These are phyloP conservation scores for Nesogale talazaci DNA, from an alignment of 2,113 vertebrate genomes.

Conservation along the genomic window DNA sequence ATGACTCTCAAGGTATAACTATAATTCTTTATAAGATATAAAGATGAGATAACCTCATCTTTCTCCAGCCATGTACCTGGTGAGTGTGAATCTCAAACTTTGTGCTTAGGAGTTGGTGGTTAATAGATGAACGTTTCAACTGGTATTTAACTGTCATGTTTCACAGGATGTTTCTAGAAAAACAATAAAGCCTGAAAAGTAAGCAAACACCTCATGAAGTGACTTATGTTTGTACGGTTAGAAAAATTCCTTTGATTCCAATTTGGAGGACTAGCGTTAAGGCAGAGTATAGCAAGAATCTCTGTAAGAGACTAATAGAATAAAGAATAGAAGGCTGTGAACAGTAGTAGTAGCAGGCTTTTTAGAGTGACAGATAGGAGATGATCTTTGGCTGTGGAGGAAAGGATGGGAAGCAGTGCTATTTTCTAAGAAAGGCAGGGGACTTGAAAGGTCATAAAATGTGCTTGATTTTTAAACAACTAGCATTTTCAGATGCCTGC, in stretches of 20 bases:
- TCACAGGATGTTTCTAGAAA: conserved; percentile 22
- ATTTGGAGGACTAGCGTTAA: neutral
- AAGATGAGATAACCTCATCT: too few species aligned
- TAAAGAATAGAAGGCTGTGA: neutral
- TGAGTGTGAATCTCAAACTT: too few species aligned
- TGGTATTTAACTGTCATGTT: neutral
- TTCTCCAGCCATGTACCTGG: too few species aligned
- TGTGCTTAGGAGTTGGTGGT: neutral
- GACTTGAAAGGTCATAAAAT: neutral
- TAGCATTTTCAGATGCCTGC: neutral
- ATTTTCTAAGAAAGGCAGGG: neutral
- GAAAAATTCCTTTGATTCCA: conserved; percentile 45
- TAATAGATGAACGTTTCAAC: neutral
- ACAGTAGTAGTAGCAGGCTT: neutral
- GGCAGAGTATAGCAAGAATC: neutral
- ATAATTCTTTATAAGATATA: too few species aligned
- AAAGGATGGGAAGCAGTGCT: neutral
- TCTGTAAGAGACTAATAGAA: neutral
- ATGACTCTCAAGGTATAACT: too few species aligned
- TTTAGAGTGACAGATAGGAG: neutral
- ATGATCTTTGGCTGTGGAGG: neutral
- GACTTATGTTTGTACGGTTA: neutral
- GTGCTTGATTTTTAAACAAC: neutral
- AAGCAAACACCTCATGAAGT: neutral
- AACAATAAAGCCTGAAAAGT: conserved; percentile 14